Conservation (phyloP, 2,113 vertebrate species). For the Antennarius striatus region DNA sequence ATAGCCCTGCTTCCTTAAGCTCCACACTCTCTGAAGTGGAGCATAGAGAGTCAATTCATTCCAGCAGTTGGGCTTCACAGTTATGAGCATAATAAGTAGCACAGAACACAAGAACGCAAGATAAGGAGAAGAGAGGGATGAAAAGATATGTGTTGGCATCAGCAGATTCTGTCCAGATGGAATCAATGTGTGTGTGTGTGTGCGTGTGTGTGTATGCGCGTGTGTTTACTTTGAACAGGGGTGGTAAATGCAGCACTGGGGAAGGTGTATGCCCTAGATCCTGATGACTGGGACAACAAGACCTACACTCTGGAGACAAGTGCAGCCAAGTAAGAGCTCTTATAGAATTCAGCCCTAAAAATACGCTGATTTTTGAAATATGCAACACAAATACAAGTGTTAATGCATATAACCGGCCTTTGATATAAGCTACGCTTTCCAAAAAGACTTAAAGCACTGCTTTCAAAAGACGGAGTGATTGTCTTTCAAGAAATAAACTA, state of each 20-base stretch:
- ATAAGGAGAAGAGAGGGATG: conserved; percentile 70
- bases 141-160: conserved; percentile 73
- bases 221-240: conserved; percentile 75
- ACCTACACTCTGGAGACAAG: conserved; percentile 88
- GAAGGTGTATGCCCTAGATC: conserved; percentile 88
- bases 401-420: background rate
- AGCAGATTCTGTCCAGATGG: conserved; percentile 66
- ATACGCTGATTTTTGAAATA: conserved; percentile 49
- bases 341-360: conserved; percentile 19
- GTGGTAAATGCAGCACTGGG: conserved; percentile 83
- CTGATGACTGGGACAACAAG: conserved; percentile 93
- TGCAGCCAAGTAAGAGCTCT: conserved; percentile 83
- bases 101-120: conserved; percentile 72
- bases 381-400: conserved; percentile 25
- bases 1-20: conserved; percentile 74
- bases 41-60: conserved; percentile 71
- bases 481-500: conserved; percentile 29
- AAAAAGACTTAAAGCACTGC: conserved; percentile 33
- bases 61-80: conserved; percentile 70
- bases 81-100: conserved; percentile 77
- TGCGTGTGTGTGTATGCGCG: conserved; percentile 19
- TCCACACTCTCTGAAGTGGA: conserved; percentile 72
- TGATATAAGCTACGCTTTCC: conserved; percentile 11
- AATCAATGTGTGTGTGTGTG: conserved; percentile 48
- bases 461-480: conserved; percentile 23